These are phyloP conservation scores for Chrysochloris asiatica DNA, from an alignment of 2,113 vertebrate genomes.

Conservation along the genomic window DNA sequence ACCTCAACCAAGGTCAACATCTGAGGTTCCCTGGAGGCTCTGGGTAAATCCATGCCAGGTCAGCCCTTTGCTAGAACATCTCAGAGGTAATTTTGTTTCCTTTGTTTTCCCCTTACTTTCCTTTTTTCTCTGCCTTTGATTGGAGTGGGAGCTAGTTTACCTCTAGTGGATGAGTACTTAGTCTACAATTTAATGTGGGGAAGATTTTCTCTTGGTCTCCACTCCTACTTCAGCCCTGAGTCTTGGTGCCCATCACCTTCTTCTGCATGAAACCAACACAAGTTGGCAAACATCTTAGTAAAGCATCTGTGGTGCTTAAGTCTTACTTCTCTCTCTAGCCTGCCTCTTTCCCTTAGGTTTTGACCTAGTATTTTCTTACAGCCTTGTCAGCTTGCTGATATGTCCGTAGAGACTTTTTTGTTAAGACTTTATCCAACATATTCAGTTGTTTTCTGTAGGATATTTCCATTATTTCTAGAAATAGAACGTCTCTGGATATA, in stretches of 20 bases:
- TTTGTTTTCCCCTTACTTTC: neutral
- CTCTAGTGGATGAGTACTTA: neutral
- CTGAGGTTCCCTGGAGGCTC: neutral
- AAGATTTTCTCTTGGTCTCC: neutral
- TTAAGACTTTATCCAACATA: neutral
- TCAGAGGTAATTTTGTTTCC: neutral
- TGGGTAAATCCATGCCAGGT: neutral
- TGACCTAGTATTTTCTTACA: neutral
- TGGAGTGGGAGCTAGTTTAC: neutral
- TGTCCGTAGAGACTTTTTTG: neutral
- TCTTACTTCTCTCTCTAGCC: neutral
- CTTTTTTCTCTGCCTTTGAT: neutral
- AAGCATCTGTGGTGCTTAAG: neutral
- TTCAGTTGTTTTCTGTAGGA: conserved; percentile 21
- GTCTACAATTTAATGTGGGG: neutral
- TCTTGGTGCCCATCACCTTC: neutral
- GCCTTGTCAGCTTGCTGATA: neutral
- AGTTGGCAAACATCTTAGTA: neutral
- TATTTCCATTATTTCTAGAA: conserved; percentile 31
- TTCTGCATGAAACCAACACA: neutral
- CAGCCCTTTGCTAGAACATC: neutral
- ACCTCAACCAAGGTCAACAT: neutral
- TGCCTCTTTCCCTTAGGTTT: neutral
- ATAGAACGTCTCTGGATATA: conserved; percentile 4
- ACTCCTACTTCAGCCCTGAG: neutral